phyloP scores from a whole-genome alignment of 2,888 invertebrate species.

The Phengaris arion region DNA sequence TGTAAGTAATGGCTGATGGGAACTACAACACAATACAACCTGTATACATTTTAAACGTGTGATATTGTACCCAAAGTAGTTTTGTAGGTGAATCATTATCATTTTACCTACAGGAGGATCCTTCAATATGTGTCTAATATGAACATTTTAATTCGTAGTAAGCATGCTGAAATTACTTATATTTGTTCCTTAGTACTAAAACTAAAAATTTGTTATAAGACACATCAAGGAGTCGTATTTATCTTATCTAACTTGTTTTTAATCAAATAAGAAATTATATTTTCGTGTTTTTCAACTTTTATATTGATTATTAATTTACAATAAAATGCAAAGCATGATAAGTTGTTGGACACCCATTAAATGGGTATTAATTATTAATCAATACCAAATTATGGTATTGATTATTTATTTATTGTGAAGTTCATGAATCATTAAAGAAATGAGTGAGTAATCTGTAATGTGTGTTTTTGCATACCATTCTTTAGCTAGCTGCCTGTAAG shows the following conservation, averaged over 20 bases:
- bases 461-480: constrained; percentile 84
- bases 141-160: too few species aligned
- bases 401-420: background rate
- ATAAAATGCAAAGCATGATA: background rate
- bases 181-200: too few species aligned
- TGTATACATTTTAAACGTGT: too few species aligned
- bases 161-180: too few species aligned
- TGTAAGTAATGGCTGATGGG: too few species aligned
- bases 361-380: too few species aligned
- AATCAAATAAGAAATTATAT: background rate
- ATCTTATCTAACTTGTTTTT: background rate
- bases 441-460: constrained; percentile 10
- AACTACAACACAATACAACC: too few species aligned
- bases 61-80: too few species aligned
- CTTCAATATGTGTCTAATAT: too few species aligned
- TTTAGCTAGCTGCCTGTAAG: constrained; percentile 93
- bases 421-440: background rate
- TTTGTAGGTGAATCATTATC: too few species aligned
- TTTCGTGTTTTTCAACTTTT: background rate
- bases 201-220: background rate
- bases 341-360: too few species aligned
- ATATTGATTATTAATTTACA: background rate
- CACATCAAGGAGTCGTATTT: background rate
- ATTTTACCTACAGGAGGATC: too few species aligned
- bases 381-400: constrained; percentile 5